phyloP scores from a whole-genome alignment of 2,797 vertebrate genomes.

The Oryzias dopingdopingensis region DNA sequence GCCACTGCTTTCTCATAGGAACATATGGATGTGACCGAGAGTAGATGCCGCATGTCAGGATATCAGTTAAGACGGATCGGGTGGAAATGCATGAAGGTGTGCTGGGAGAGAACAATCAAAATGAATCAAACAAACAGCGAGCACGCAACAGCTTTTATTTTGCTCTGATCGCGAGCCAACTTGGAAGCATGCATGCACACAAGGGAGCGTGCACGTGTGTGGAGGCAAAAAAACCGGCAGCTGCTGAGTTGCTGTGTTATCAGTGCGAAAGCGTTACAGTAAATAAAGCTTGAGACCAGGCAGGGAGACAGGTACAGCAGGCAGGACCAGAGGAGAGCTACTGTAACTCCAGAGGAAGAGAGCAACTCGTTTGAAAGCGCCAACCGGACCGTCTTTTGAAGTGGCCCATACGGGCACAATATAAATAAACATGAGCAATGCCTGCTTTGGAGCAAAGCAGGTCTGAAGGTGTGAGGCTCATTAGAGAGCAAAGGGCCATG shows the following conservation, averaged over 20 bases:
- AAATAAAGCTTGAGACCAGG: slow-evolving; percentile 66
- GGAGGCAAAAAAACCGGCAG: slow-evolving; percentile 24
- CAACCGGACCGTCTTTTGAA: slow-evolving; percentile 72
- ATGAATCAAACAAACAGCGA: slow-evolving; percentile 48
- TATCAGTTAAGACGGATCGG: slow-evolving; percentile 19
- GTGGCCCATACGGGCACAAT: slow-evolving; percentile 66
- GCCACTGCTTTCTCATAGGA: slow-evolving; percentile 46
- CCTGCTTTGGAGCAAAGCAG: slow-evolving; percentile 54
- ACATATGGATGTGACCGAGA: neutral
- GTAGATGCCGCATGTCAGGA: slow-evolving; percentile 13
- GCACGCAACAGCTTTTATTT: slow-evolving; percentile 52
- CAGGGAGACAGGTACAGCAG: slow-evolving; percentile 61
- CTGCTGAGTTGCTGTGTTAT: slow-evolving; percentile 59
- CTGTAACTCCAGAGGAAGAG: slow-evolving; percentile 52
- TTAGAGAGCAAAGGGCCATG: slow-evolving; percentile 50
- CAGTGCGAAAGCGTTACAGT: slow-evolving; percentile 65
- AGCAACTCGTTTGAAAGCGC: slow-evolving; percentile 46
- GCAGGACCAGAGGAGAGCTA: slow-evolving; percentile 54
- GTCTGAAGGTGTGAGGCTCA: slow-evolving; percentile 53
- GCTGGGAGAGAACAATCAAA: slow-evolving; percentile 43
- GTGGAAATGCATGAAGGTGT: slow-evolving; percentile 30
- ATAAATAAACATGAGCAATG: slow-evolving; percentile 68
- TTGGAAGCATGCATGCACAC: slow-evolving; percentile 22
- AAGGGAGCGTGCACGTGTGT: slow-evolving; percentile 12
- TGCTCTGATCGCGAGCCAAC: slow-evolving; percentile 64